These are phyloP conservation scores for Nylanderia fulva DNA, from an alignment of 1,140 invertebrate species.

Conservation along the genomic window DNA sequence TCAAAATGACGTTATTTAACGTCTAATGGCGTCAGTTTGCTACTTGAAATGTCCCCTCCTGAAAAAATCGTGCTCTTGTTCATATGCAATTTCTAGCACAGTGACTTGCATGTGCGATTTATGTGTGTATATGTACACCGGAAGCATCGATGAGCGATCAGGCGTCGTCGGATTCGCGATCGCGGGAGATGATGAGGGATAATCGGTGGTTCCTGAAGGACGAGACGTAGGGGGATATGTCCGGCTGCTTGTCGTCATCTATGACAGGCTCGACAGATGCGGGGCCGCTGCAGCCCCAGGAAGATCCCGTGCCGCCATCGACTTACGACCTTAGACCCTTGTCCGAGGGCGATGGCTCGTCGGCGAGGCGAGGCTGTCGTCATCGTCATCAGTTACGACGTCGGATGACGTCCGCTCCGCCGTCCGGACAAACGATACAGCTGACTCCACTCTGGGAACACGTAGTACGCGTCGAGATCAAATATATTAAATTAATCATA, in stretches of 20 bases:
- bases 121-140: neutral
- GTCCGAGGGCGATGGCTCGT: constrained; percentile 10
- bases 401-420: constrained; percentile 77
- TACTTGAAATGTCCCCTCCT: too few relatives aligned
- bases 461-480: constrained; percentile 85
- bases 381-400: constrained; percentile 70
- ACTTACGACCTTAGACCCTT: constrained; percentile 40
- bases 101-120: neutral
- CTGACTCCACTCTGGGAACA: constrained; percentile 92
- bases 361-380: constrained; percentile 40
- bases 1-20: too few relatives aligned
- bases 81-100: neutral
- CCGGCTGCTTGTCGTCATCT: constrained; percentile 76
- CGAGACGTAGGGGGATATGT: constrained; percentile 79
- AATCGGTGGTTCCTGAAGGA: constrained; percentile 62
- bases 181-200: constrained; percentile 55
- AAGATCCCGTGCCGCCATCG: constrained; percentile 68
- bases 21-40: too few relatives aligned
- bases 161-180: neutral
- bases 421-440: constrained; percentile 84
- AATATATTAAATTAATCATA: too few relatives aligned
- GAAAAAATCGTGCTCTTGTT: too few relatives aligned
- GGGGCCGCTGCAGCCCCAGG: constrained; percentile 77
- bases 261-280: constrained; percentile 79
- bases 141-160: constrained; percentile 51